A percentile compares a stretch with the other conserved stretches of the same genome.
Evolutionary conservation across 2,113 vertebrate species (phyloP).

Genomic region (Brachyhypopomus occidentalis): DNA sequence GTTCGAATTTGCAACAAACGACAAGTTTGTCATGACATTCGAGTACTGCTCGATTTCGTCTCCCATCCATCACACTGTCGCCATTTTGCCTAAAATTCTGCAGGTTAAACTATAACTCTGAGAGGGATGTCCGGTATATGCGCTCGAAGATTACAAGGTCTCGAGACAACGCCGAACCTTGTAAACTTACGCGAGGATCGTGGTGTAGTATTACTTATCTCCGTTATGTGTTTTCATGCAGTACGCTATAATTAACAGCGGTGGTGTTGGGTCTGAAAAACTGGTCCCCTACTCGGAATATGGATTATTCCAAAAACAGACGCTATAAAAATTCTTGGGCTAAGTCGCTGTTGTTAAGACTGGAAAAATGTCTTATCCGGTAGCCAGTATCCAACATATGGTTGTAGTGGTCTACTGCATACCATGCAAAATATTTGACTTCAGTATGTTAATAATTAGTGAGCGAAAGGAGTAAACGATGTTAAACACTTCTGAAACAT

Average conservation of each 20-base stretch:
- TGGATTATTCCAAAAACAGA: conserved; percentile 61
- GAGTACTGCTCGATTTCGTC: conserved; percentile 59
- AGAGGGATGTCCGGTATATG: conserved; percentile 50
- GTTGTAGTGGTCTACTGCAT: background rate
- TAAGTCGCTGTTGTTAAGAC: conserved; percentile 55
- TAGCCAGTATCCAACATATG: background rate
- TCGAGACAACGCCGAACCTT: background rate
- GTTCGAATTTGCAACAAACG: conserved; percentile 48
- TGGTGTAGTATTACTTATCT: background rate
- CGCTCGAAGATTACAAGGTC: background rate
- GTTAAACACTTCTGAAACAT: background rate
- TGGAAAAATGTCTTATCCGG: conserved; percentile 43
- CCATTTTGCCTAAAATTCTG: conserved; percentile 71
- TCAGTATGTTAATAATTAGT: background rate
- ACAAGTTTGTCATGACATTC: conserved; percentile 55
- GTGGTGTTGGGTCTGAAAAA: background rate
- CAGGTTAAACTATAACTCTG: conserved; percentile 64
- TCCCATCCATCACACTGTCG: conserved; percentile 65
- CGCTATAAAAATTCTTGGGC: conserved; percentile 58
- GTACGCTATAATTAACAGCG: background rate
- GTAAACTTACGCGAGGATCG: background rate
- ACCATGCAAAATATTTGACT: background rate
- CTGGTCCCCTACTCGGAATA: conserved; percentile 50
- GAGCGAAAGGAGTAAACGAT: background rate
- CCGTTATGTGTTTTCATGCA: background rate